Base-by-base conservation (phyloP, 1,140 invertebrate species). In the Brachionus asplanchnoidis region DNA sequence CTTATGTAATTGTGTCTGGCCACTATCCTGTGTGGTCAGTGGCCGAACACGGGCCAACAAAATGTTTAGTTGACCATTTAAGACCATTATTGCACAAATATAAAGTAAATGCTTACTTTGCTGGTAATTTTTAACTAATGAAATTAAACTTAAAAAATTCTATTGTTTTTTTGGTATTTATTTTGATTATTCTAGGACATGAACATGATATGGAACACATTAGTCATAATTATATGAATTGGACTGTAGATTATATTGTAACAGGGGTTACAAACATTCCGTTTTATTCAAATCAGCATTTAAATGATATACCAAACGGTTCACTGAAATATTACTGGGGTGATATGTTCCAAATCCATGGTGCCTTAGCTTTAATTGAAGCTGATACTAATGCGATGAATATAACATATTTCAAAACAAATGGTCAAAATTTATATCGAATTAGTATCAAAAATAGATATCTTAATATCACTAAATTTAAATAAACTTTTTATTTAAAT, bases 1-100 rank as follows among this genome's bases (percentile, higher is more conserved):
- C 90, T n/a, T 92, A 91, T 85, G 79, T 91, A 9, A 87, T 91
- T 83, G 91, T 91, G 4, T 88, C 88, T 82, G 91, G 91, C 14
- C 91, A 91, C 86, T 92, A 90, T 86, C 91, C 91, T n/a, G 88
- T 92, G 8, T 90, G 90, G 86, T 92, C 91, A n/a, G 87, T 90
- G 6, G 90, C 87, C 36, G 87, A 88, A 26, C 91, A 92, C 86
- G 91, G 91, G 6, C 89, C 90, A 4, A 90, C 90, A 11, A 60
- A 89, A 12, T 90, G 90, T 85, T 86, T 92, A 14, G 86, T 90
- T 1, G 84, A 90, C 5, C 70, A 86, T 42, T 87, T 92, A 8
- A 86, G 88, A 80, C 90, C 90, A 17, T 86, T 92, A 78, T 84
- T 92, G 20, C 86, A 90, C 23, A 88, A 90, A 53, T 91, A 91